These are phyloP conservation scores for Acyrthosiphon pisum DNA, from an alignment of 1,140 invertebrate species.

Conservation along the genomic window DNA sequence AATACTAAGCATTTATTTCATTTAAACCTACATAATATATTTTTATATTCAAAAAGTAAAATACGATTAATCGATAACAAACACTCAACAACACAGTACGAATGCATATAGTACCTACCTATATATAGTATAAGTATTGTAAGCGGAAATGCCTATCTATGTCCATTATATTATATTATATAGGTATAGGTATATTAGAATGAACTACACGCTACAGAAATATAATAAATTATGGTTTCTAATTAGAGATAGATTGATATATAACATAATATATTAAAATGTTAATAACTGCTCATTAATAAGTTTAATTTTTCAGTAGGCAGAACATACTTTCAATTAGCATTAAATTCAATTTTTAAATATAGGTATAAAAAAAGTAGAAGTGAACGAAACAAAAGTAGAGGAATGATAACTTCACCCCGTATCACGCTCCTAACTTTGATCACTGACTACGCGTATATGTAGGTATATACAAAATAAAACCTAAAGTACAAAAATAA, in stretches of 20 bases:
- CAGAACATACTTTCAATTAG: too few species aligned
- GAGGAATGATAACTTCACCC: not conserved
- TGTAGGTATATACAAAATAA: not conserved
- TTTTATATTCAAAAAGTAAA: slow-evolving; percentile 1
- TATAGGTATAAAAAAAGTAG: not conserved
- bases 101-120: too few species aligned
- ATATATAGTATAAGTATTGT: too few species aligned
- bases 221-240: too few species aligned
- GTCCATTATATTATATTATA: not conserved
- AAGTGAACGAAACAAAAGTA: not conserved
- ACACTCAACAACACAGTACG: not conserved
- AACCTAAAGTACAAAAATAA: not conserved
- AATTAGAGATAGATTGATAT: not conserved
- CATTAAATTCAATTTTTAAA: not conserved
- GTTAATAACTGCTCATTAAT: not conserved
- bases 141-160: not conserved
- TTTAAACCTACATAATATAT: not conserved
- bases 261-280: not conserved
- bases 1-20: not conserved
- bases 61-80: not conserved
- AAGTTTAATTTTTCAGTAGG: not conserved
- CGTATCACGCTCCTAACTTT: not conserved
- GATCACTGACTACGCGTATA: not conserved
- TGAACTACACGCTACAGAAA: too few species aligned
- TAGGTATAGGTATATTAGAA: too few species aligned